Evolutionary conservation across 2,113 vertebrate species (phyloP), one percentile per base, ranked within the genome.

Genomic region (Poeciliopsis prolifica): DNA sequence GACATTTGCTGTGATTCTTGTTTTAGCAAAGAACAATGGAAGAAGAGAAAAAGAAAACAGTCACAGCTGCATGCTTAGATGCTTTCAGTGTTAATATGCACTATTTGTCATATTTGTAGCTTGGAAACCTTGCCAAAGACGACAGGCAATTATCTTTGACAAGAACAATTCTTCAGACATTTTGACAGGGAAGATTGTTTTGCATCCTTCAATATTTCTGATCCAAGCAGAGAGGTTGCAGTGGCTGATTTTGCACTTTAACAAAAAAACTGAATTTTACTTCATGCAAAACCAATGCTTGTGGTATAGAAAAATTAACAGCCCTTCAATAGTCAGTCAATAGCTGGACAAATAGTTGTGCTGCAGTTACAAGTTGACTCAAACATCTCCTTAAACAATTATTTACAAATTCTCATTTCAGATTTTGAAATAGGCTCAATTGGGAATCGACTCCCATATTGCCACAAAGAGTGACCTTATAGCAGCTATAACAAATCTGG

Each of bases 401-500:
- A 63, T 70, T 87, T 48, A 28, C 62, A 73, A 81, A 77, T 73
- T 72, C 8, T 64, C 72, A 73, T 44, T 68, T 63, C 51, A 17
- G 29, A 60, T 68, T 70, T 60, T 83, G 85, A 84, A 71, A 67
- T 58, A 58, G 61, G 84, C 66, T 62, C 26, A 72, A 64, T 65
- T 71, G 82, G 42, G 85, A 70, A 82, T 28, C 72, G 31, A 37
- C 3, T 22, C 83, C 65, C 60, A 48, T 62, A 69, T 35, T 13
- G 12, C 26, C 37, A 61, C n/a, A 70, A 72, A 75, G 80, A 64
- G 70, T 54, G 68, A 70, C 86, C 68, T 71, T 65, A 54, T 61
- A 75, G 81, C 60, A 76, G 63, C 82, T 87, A 64, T 81, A 88
- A 87, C 73, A 88, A 82, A 37, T 82, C 80, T 89, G 37, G 31